These are phyloP conservation scores for Aix galericulata DNA, from an alignment of 2,113 vertebrate genomes.

Conservation along the genomic window DNA sequence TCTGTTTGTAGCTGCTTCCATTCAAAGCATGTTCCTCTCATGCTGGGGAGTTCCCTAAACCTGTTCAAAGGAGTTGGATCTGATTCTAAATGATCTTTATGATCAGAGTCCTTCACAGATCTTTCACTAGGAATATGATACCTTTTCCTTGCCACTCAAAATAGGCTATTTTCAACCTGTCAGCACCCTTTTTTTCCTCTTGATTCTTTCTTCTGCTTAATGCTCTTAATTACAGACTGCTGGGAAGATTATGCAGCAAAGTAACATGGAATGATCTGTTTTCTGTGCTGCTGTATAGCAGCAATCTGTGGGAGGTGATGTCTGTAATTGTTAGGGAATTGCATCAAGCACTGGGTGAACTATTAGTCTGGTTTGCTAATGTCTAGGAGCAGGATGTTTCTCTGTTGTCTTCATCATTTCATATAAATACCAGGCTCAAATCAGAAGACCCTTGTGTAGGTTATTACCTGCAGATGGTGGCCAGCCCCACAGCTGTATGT, in stretches of 20 bases:
- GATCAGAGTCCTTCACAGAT: not conserved
- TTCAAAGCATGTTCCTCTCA: not conserved
- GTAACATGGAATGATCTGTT: not conserved
- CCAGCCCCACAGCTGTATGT: not conserved
- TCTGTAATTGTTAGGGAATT: not conserved
- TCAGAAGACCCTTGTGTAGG: rapidly evolving
- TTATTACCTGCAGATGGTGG: not conserved
- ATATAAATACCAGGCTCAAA: not conserved
- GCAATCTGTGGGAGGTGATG: not conserved
- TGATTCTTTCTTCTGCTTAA: not conserved
- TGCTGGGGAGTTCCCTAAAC: rapidly evolving
- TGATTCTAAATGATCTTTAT: not conserved
- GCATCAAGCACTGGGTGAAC: not conserved
- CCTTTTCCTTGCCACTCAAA: not conserved
- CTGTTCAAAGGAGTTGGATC: not conserved
- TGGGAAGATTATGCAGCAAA: not conserved
- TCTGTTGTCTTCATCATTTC: not conserved
- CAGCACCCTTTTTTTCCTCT: not conserved
- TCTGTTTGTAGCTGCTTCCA: not conserved
- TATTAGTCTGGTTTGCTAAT: not conserved
- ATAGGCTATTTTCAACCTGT: not conserved
- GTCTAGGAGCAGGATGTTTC: not conserved
- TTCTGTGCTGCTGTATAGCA: not conserved
- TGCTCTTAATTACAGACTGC: not conserved
- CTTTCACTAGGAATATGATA: not conserved